These are phyloP conservation scores for Xiphorhynchus erythropygius DNA, from an alignment of 2,797 vertebrate genomes.

Conservation along the genomic window DNA sequence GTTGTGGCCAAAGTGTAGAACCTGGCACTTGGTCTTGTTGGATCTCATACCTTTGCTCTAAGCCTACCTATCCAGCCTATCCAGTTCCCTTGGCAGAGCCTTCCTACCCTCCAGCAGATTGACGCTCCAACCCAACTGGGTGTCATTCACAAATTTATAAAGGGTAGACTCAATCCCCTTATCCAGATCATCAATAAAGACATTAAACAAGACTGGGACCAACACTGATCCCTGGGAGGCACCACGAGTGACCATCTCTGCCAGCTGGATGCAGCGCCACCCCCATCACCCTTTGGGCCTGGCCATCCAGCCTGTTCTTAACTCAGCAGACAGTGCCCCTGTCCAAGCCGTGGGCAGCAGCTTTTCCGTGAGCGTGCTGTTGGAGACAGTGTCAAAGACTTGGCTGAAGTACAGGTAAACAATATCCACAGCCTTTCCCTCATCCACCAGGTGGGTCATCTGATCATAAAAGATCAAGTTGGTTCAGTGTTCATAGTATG, in stretches of 20 bases:
- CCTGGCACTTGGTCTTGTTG: not conserved
- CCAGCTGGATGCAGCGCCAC: not conserved
- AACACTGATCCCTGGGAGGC: not conserved
- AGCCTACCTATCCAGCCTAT: not conserved
- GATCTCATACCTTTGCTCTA: not conserved
- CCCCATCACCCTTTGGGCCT: not conserved
- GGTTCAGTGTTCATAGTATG: not conserved
- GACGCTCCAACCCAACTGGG: no score
- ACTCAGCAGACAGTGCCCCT: not conserved
- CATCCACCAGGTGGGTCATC: not conserved
- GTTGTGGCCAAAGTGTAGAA: not conserved
- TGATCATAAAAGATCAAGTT: no score
- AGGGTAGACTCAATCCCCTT: rapidly evolving
- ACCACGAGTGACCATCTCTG: not conserved
- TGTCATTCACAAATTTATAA: rapidly evolving
- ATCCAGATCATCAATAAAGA: not conserved
- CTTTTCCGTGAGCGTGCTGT: not conserved
- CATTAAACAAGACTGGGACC: not conserved
- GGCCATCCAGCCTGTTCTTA: not conserved
- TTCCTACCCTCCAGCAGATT: not conserved
- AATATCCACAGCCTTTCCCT: not conserved
- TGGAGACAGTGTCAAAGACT: rapidly evolving
- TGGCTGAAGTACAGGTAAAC: not conserved
- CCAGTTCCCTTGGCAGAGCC: not conserved
- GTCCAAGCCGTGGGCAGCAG: not conserved